Base-by-base conservation (phyloP, 2,888 invertebrate genomes). In the Mythimna impura region DNA sequence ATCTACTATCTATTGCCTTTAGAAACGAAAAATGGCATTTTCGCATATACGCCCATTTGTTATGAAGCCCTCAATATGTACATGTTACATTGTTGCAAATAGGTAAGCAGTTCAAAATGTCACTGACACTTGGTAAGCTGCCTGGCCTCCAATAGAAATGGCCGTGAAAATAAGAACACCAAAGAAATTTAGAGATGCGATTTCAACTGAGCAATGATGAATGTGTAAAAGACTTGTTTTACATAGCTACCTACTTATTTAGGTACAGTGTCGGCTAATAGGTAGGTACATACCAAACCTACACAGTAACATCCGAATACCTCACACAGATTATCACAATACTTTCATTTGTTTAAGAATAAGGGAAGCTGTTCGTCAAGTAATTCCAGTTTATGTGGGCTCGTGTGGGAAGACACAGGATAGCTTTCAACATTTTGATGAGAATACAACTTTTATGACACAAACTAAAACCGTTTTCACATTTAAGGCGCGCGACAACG, bases 401-500 rank as follows among this genome's bases (percentile, higher is more conserved):
- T 71, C 73, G 87, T 86, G 89, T 90, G 89, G 89, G 89, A 81
- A 76, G 88, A 74, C 76, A 76, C 85, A 86, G 84, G 83, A 87
- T 88, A 82, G 83, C 81, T 83, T 83, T 86, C 83, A 83, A 83
- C 81, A 65, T 82, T 81, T 81, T 83, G 86, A 86, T 80, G 84
- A 78, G 80, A 83, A 81, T 80, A 76, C 84, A 77, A 80, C 76
- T 83, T 86, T 86, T 86, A 86, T 84, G 82, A 75, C 73, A 65
- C 52, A 66, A 78, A 81, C 77, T 84, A 76, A 85, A 84, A 83
- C 82, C 76, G 82, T 85, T 85, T 85, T 80, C 57, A 71, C 73
- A 75, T 77, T 83, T 75, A 74, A 71, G 71, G 57, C 73, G 54
- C 55, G 50, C 67, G 47, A 78, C 71, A 74, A 66, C 65, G 60